These are phyloP conservation scores for Pseudorectes ferrugineus DNA, from an alignment of 2,113 vertebrate genomes.

Conservation along the genomic window DNA sequence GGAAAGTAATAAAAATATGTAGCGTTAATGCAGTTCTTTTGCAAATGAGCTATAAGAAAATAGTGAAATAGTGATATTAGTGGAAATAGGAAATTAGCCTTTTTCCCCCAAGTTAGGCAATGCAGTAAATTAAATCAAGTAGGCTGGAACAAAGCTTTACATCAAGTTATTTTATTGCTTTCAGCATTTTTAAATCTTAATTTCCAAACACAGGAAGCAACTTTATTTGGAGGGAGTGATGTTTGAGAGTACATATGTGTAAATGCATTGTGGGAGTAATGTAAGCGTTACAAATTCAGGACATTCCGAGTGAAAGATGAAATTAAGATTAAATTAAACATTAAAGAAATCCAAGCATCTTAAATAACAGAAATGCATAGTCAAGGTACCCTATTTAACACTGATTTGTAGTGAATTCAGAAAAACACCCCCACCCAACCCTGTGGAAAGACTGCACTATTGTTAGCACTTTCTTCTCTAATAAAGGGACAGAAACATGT, in stretches of 20 bases:
- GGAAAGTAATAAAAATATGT: background rate
- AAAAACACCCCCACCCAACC: fast-evolving
- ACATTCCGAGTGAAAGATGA: background rate
- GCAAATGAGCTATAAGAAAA: background rate
- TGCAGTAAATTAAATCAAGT: background rate
- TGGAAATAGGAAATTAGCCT: background rate
- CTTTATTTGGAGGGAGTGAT: background rate
- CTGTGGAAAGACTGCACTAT: background rate
- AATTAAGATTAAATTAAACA: background rate
- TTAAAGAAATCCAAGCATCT: background rate
- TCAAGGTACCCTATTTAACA: background rate
- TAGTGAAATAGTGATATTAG: background rate
- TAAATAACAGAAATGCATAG: background rate
- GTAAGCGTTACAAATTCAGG: background rate
- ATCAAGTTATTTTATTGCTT: background rate
- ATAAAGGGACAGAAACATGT: background rate
- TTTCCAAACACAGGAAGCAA: background rate
- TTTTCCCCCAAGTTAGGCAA: background rate
- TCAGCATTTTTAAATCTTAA: background rate
- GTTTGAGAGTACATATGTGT: background rate
- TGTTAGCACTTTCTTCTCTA: background rate
- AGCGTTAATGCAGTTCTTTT: background rate
- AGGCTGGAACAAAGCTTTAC: background rate
- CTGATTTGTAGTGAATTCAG: background rate
- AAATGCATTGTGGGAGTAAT: background rate